Evolutionary conservation across 2,888 invertebrate species (phyloP), one percentile per base, ranked within the genome.

Genomic region (Rotaria sp.): DNA sequence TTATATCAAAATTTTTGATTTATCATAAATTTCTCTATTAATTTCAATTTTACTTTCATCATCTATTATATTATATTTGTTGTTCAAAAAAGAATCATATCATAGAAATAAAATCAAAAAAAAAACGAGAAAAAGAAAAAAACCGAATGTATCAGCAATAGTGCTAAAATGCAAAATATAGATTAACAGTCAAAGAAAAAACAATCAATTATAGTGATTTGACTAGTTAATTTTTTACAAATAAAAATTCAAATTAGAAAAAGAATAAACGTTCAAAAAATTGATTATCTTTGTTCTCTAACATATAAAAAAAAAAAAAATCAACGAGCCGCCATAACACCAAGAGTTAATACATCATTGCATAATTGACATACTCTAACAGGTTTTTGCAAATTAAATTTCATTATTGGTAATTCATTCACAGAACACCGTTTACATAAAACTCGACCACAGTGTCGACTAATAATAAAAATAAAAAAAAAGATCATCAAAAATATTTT

Each of bases 401-500:
- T 98, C 74, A 97, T 92, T 88, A 98, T 97, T 48, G 97, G 97
- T 89, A 97, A 95, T 90, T 96, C 96, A 90, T 95, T 95, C 89
- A 94, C 94, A 2, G 96, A 96, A 91, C 98, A 98, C 90, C 95
- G 95, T 89, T 94, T 94, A 92, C 97, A 98, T 86, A 97, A 92
- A 89, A 96, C 94, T 87, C 97, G 93, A 8, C 97, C 97, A 92
- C 97, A 98, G 91, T 98, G 97, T n/a, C 97, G 95, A 91, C 95
- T 95, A 92, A 18, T 93, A 93, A 87, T 92, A 18, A 93, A 93
- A 87, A n/a, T 52, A 24, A 30, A 4, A 59, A 30, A 1, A 30
- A 30, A 30, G 2, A 59, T 59, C 11, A 11, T n/a, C n/a, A n/a
- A n/a, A n/a, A 59, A 59, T 10, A 11, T 59, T 1, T n/a, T 59